Conservation (phyloP, 2,113 vertebrate species). For the Dendrocopos noguchii region DNA sequence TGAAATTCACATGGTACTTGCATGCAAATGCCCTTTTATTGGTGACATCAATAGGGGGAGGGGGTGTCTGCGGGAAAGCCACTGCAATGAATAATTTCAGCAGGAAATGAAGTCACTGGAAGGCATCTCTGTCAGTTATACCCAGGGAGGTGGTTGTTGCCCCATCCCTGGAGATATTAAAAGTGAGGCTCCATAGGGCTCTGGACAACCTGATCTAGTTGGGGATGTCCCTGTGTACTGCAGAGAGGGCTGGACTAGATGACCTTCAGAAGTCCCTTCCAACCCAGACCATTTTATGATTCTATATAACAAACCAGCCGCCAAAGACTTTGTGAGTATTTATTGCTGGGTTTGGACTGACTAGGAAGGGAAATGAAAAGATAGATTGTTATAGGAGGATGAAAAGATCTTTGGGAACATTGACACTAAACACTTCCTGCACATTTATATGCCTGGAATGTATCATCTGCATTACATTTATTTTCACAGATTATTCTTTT, state of each 20-base stretch:
- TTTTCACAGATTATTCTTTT: slow-evolving; percentile 8
- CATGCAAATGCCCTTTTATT: not conserved
- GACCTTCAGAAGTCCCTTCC: too few species aligned
- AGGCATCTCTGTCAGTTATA: not conserved
- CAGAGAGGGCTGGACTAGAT: too few species aligned
- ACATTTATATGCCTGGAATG: not conserved
- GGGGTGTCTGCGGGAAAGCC: not conserved
- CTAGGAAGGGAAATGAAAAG: not conserved
- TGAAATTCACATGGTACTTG: not conserved
- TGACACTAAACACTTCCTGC: not conserved
- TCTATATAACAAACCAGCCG: not conserved
- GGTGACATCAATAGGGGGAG: not conserved
- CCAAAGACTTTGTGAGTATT: not conserved
- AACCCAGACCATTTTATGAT: too few species aligned
- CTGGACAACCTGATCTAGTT: too few species aligned
- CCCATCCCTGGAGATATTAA: too few species aligned
- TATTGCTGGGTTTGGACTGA: not conserved
- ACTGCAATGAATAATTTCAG: not conserved
- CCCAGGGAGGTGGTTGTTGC: too few species aligned
- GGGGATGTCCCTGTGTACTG: too few species aligned
- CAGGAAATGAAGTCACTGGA: not conserved
- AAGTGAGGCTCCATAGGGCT: too few species aligned
- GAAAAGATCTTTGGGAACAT: not conserved
- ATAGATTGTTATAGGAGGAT: not conserved
- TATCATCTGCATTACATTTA: not conserved